phyloP scores from a whole-genome alignment of 2,797 vertebrate species.

The Phrynocephalus vlangalii region DNA sequence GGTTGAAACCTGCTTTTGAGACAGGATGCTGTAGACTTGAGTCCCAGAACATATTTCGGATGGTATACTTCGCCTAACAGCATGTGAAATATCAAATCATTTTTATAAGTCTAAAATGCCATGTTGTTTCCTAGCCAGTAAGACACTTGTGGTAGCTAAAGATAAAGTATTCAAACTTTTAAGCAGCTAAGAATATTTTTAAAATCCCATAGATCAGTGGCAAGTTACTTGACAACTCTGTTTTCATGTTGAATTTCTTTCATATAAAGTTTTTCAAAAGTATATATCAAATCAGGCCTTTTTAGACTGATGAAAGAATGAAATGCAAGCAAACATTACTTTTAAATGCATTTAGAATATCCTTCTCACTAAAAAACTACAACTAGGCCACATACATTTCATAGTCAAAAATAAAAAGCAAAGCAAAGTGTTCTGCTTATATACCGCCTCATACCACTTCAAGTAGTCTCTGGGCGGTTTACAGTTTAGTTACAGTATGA shows the following conservation, averaged over 20 bases:
- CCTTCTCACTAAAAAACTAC: neutral
- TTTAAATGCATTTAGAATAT: neutral
- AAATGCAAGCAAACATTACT: neutral
- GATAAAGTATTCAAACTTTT: conserved; percentile 15
- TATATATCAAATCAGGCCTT: conserved; percentile 7
- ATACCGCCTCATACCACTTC: too few relatives aligned
- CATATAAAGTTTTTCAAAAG: neutral
- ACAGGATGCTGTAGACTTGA: neutral
- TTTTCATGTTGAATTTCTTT: neutral
- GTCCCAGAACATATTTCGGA: neutral
- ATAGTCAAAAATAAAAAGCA: neutral
- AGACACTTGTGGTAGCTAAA: neutral
- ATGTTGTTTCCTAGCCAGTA: neutral
- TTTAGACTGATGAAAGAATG: neutral
- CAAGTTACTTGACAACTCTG: neutral
- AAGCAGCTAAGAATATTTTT: neutral
- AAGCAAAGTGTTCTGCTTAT: too few relatives aligned
- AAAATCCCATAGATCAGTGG: neutral
- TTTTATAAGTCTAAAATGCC: neutral
- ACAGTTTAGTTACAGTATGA: too few relatives aligned
- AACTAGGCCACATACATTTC: neutral
- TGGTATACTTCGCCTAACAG: neutral
- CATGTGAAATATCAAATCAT: neutral
- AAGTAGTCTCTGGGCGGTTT: too few relatives aligned
- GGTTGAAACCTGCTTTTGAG: conserved; percentile 9